Evolutionary conservation across 1,140 invertebrate genomes (phyloP).

Genomic region (Apis dorsata): DNA sequence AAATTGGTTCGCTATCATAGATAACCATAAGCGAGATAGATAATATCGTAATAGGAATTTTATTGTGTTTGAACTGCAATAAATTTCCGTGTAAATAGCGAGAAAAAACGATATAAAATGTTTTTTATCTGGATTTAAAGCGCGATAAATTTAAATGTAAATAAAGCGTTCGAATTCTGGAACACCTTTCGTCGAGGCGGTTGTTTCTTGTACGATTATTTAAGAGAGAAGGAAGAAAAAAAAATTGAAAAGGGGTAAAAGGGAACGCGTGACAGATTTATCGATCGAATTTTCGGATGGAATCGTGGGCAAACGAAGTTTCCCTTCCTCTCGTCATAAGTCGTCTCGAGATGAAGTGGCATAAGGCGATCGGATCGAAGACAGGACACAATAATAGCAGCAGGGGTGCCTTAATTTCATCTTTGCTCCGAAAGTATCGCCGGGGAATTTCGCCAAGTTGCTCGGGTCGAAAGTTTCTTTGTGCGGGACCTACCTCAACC

Average conservation of each 20-base stretch:
- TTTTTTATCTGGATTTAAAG: slow-evolving; percentile 7
- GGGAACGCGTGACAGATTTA: slow-evolving; percentile 11
- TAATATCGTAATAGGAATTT: background rate
- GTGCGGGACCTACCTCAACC: slow-evolving; percentile 69
- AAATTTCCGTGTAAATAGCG: background rate
- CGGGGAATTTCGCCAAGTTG: slow-evolving; percentile 27
- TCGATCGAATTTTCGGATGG: slow-evolving; percentile 1
- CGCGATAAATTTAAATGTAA: slow-evolving; percentile 16
- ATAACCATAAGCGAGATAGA: background rate
- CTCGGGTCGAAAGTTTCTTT: slow-evolving; percentile 64
- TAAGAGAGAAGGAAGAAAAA: background rate
- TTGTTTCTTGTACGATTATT: background rate
- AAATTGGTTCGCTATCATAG: background rate
- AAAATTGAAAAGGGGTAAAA: background rate
- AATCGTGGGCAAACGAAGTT: slow-evolving; percentile 10
- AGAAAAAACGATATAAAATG: background rate
- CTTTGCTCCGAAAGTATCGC: slow-evolving; percentile 43
- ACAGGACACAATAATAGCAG: slow-evolving; percentile 17
- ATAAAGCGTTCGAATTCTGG: background rate
- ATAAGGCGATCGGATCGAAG: slow-evolving; percentile 42
- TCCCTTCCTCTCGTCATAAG: slow-evolving; percentile 1
- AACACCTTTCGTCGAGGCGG: background rate
- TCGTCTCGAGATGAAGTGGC: slow-evolving; percentile 30
- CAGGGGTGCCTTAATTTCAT: slow-evolving; percentile 34
- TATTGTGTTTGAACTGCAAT: background rate